Evolutionary conservation across 2,888 invertebrate genomes (phyloP), one percentile per base, ranked within the genome.

Genomic region (Coecobrya sp.): DNA sequence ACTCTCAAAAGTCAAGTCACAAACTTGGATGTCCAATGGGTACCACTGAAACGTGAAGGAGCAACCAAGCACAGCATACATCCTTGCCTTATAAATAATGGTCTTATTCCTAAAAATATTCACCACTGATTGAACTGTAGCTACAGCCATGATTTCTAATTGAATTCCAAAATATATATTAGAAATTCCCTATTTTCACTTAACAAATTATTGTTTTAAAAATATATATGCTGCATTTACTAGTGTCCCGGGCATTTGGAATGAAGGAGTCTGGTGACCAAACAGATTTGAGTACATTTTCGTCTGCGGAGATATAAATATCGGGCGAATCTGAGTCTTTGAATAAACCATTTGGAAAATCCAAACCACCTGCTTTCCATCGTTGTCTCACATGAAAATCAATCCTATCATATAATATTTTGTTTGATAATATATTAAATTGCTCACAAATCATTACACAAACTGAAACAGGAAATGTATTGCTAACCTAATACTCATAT

Each of bases 211-310:
- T n/a, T n/a, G n/a, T n/a, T n/a, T n/a, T n/a, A n/a, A n/a, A n/a
- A n/a, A n/a, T n/a, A n/a, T n/a, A n/a, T n/a, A n/a, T n/a, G n/a
- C n/a, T n/a, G n/a, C n/a, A n/a, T n/a, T 96, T 96, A 98, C 98
- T 98, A 95, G 98, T 97, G 82, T 98, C 97, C 96, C 98, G 98
- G 1, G 98, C 98, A 96, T 98, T 98, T 59, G 98, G 96, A 95
- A 98, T 98, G 95, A 98, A 98, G 36, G 98, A 97, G 96, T 98
- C 98, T 0, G 98, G 98, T 95, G 98, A 98, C 98, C 98, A 98
- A n/a, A 98, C 96, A 95, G 97, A 97, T 95, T 98, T 97, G 95
- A 98, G 97, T 96, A 97, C 97, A 95, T 97, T 97, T 55, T 97
- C 81, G 94, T 98, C 98, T 0, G 97, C 97, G 95, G 97, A 97